Evolutionary conservation across 1,140 invertebrate genomes (phyloP), one percentile per base, ranked within the genome.

Genomic region (Alviniconcha marisindica): DNA sequence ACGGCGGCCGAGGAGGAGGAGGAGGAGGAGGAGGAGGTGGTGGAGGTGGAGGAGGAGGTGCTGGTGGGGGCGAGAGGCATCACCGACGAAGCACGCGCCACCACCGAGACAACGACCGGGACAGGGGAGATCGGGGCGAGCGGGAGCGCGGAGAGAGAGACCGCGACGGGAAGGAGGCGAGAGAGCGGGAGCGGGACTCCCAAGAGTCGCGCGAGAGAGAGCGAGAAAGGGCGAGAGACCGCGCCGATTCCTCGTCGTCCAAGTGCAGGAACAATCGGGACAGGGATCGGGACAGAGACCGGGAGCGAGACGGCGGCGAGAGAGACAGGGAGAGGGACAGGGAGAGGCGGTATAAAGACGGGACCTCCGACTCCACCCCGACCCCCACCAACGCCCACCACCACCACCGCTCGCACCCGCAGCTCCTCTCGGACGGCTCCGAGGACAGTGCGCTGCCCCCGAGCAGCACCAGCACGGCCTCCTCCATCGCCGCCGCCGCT

Each of bases 391-490:
- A 31, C 54, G 66, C n/a, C 31, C 44, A 60, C 31, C 74, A 77
- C n/a, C 74, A 77, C 44, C 42, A 77, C n/a, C n/a, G 77, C 2
- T 60, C 44, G 5, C 56, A 78, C 48, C 33, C 77, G 28, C 77
- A 54, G 77, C 51, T 80, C 21, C 56, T 18, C 24, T 80, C 78
- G 3, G 78, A 80, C 56, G 78, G 78, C 7, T 80, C 78, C 4
- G 78, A 80, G 60, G 78, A 80, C 56, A 80, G 78, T 60, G 56
- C 78, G 7, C 56, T 66, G 33, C 78, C 78, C 2, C 78, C 60
- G 24, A 82, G 42, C 28, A 82, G 66, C 44, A 51, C 48, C 40
- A 21, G 21, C 1, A 71, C 44, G 4, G 31, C 33, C 66, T 77
- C 44, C 40, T 60, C 44, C 33, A 51, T 31, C 71, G 24, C n/a